A percentile compares a stretch with the other conserved stretches of the same genome.
These are phyloP conservation scores for Actinopyga echinites DNA, from an alignment of 53 echinoderm and acorn worm genomes.

Conservation along the genomic window DNA sequence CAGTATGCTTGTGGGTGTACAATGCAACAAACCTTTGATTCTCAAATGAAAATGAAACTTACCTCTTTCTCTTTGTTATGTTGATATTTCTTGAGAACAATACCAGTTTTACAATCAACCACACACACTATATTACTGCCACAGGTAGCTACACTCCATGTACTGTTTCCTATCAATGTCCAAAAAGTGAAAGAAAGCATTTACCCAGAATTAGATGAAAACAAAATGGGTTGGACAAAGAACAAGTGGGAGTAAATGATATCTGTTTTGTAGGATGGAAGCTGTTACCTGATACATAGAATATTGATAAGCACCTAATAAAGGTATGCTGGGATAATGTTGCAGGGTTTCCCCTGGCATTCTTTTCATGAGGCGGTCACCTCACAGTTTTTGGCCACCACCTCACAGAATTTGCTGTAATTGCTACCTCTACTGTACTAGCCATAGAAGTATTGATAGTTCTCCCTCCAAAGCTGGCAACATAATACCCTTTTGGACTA, in stretches of 20 bases:
- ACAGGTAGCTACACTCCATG: slow-evolving; percentile 93
- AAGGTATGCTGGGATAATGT: no score
- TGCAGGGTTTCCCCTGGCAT: no score
- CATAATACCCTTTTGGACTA: no score
- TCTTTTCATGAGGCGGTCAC: no score
- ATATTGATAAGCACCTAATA: no score
- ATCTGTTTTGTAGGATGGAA: not conserved
- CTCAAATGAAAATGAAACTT: not conserved
- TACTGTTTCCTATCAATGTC: slow-evolving; percentile 64
- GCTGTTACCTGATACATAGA: not conserved
- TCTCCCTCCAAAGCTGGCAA: no score
- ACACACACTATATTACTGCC: slow-evolving; percentile 95
- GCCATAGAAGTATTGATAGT: no score
- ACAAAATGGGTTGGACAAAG: not conserved
- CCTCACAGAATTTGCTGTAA: no score
- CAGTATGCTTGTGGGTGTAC: no score
- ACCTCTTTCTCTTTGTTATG: slow-evolving; percentile 90
- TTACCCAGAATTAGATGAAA: no score
- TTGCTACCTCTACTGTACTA: no score
- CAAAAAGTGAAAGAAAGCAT: not conserved
- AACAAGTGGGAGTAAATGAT: not conserved
- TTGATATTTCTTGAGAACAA: slow-evolving; percentile 94
- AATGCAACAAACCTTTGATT: not conserved
- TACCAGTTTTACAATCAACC: slow-evolving; percentile 91
- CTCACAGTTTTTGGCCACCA: no score